Evolutionary conservation across 2,888 invertebrate species (phyloP), one percentile per base, ranked within the genome.

Genomic region (Ecdyonurus torrentis): DNA sequence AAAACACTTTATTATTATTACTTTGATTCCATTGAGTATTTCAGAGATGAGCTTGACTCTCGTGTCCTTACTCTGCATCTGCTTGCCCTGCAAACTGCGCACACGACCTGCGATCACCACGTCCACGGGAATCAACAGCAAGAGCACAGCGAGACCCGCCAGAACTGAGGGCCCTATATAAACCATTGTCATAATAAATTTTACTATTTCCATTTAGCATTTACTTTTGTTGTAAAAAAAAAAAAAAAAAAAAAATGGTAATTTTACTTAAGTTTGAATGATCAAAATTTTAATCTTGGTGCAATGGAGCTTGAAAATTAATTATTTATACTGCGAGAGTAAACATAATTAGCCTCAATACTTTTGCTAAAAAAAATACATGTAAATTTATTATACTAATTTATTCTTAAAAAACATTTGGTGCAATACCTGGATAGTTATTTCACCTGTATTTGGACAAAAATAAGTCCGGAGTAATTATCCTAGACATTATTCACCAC

Each of bases 31-130:
- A 66, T 74, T 76, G 20, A 79, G 70, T 62, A 78, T 74, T 66
- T 76, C 82, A 66, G 78, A 81, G 75, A 81, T 80, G 58, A 81
- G 70, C 69, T 81, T 82, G 15, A 81, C 77, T 50, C 82, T 69
- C 62, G 79, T 74, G 67, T 81, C 81, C 70, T 81, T 81, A 63
- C 72, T 73, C 63, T 75, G 75, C 79, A 81, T 80, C 71, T 80
- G 80, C 60, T 73, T 70, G 19, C 76, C 72, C 71, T 77, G 77
- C 5, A 73, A 66, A 25, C 69, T 73, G 66, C 77, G 77, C 71
- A 79, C 75, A 70, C 70, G 71, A 50, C 71, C 72, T 0, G 79
- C 79, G 50, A 81, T 64, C 70, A 73, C 70, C 1, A 72, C 69
- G 58, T 75, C 75, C 23, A 74, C 63, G 0, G 78, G 78, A 58